Conservation (phyloP, 1,140 invertebrate genomes). For the Heliconius nattereri region DNA sequence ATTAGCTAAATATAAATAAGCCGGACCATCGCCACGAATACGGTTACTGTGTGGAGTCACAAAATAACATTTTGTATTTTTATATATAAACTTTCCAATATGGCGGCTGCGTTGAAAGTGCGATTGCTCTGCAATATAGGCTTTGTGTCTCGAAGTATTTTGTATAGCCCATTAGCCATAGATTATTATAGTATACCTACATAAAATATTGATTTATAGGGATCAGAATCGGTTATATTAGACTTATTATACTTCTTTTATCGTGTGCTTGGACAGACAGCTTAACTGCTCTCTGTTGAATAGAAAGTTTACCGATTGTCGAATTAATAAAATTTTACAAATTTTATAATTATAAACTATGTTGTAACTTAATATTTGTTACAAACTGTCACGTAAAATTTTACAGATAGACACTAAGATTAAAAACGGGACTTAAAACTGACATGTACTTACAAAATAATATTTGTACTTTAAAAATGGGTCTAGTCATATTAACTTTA, state of each 20-base stretch:
- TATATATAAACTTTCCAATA: conserved; percentile 13
- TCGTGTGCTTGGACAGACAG: conserved; percentile 41
- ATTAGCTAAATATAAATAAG: not conserved
- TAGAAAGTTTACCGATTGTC: conserved; percentile 17
- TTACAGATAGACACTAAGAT: conserved; percentile 56
- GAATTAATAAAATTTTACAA: not conserved
- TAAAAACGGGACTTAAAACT: conserved; percentile 33
- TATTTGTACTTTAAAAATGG: conserved; percentile 43
- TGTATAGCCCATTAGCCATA: conserved; percentile 22
- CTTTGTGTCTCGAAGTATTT: conserved; percentile 20
- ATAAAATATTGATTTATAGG: conserved; percentile 12
- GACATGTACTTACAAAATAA: conserved; percentile 56
- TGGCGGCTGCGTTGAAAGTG: conserved; percentile 13
- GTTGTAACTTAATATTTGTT: not conserved
- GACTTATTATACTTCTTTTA: conserved; percentile 3
- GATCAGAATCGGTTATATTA: conserved; percentile 25
- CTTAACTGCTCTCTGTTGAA: conserved; percentile 38
- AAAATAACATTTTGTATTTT: conserved; percentile 18
- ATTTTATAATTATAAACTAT: not conserved
- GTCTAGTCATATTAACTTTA: conserved; percentile 56
- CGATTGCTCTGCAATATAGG: conserved; percentile 9
- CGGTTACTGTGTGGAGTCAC: not conserved
- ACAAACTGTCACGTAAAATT: conserved; percentile 10
- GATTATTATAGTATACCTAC: not conserved
- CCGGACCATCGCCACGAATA: not conserved